Conservation (phyloP, 64 coral and sea anemone genomes). For the Montipora capricornis region DNA sequence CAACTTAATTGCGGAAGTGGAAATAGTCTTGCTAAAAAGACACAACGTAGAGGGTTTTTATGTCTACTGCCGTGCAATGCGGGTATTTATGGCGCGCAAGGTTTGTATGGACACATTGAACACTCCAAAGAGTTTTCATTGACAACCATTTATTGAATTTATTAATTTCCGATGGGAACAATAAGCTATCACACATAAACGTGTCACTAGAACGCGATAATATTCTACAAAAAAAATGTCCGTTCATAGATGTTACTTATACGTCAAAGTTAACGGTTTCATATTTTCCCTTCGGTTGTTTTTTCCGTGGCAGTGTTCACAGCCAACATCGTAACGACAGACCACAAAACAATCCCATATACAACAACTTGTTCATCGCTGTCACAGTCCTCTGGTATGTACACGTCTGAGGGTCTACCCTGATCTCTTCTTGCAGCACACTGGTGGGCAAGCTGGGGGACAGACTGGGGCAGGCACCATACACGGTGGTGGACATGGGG, state of each 20-base stretch:
- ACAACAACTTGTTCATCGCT: slow-evolving; percentile 7
- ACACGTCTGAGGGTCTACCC: slow-evolving; percentile 44
- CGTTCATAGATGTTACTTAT: slow-evolving; percentile 49
- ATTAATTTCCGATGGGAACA: slow-evolving; percentile 38
- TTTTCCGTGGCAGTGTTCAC: slow-evolving; percentile 23
- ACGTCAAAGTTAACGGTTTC: slow-evolving; percentile 27
- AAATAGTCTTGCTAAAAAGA: not conserved
- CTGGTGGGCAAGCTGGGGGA: slow-evolving; percentile 61
- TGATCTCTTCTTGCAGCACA: slow-evolving; percentile 87
- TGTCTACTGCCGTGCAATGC: not conserved
- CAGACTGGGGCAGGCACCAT: slow-evolving; percentile 35
- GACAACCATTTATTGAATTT: slow-evolving; percentile 48
- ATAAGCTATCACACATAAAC: slow-evolving; percentile 41
- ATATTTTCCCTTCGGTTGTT: slow-evolving; percentile 37
- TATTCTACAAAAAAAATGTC: slow-evolving; percentile 61
- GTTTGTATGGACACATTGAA: not conserved
- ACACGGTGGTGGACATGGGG: slow-evolving; percentile 47
- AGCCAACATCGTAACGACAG: slow-evolving; percentile 30
- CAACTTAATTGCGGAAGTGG: not conserved
- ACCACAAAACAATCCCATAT: slow-evolving; percentile 41
- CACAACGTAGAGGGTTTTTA: not conserved
- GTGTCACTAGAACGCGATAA: slow-evolving; percentile 53
- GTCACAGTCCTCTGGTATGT: slow-evolving; percentile 10
- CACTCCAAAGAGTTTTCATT: slow-evolving; percentile 1
- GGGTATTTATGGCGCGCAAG: not conserved